These are phyloP conservation scores for Paracyclopina nana DNA, from an alignment of 1,140 invertebrate genomes.

Conservation along the genomic window DNA sequence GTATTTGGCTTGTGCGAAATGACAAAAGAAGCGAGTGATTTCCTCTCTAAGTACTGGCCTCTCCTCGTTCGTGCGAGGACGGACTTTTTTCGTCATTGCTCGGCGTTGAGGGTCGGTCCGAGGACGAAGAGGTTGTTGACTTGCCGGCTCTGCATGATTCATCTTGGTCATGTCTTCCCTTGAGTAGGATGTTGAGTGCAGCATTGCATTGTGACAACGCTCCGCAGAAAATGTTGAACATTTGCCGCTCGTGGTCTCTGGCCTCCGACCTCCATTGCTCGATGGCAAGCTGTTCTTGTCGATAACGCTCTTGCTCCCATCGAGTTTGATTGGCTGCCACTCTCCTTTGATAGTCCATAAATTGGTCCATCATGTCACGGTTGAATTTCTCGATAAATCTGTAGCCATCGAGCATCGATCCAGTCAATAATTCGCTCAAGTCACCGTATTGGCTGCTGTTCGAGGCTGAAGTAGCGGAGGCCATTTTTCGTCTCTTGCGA, in stretches of 20 bases:
- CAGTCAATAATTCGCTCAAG: too few relatives aligned
- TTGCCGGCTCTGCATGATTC: too few relatives aligned
- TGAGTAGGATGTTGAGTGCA: slow-evolving; percentile 1
- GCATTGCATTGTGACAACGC: not conserved
- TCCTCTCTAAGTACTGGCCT: too few relatives aligned
- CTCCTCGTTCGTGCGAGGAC: too few relatives aligned
- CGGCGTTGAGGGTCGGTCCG: too few relatives aligned
- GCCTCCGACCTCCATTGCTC: slow-evolving; percentile 10
- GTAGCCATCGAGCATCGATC: not conserved
- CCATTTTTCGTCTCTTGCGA: too few relatives aligned
- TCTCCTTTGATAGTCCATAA: slow-evolving; percentile 6
- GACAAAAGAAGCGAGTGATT: too few relatives aligned
- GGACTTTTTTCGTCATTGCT: too few relatives aligned
- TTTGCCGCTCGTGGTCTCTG: slow-evolving; percentile 7
- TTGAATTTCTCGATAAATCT: slow-evolving; percentile 13
- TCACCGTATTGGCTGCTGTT: too few relatives aligned
- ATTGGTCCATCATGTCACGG: slow-evolving; percentile 14
- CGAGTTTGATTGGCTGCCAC: not conserved
- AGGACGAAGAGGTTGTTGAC: too few relatives aligned
- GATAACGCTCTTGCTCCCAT: slow-evolving; percentile 9
- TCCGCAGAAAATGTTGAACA: slow-evolving; percentile 8
- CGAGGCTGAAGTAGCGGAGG: too few relatives aligned
- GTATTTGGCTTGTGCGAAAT: too few relatives aligned
- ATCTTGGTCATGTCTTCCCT: not conserved
- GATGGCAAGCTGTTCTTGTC: slow-evolving; percentile 3